Conservation (phyloP, 2,888 invertebrate species). For the Calliphora vomitoria region DNA sequence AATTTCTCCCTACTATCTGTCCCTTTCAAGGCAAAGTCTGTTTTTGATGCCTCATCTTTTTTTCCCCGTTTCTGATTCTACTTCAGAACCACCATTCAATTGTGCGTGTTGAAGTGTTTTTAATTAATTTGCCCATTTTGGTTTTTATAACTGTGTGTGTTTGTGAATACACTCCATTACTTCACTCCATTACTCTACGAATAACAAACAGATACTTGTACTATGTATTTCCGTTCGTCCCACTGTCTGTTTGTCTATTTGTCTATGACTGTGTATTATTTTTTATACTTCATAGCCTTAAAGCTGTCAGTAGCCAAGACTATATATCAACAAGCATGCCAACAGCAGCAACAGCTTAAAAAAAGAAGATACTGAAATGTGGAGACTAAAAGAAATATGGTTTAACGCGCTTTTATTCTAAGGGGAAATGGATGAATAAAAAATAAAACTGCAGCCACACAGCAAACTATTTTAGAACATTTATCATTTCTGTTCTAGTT, state of each 20-base stretch:
- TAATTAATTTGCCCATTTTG: conserved; percentile 50
- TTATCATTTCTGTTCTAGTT: neutral
- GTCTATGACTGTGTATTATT: neutral
- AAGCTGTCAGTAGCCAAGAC: conserved; percentile 57
- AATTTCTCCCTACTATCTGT: neutral
- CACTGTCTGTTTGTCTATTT: neutral
- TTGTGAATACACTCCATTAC: neutral
- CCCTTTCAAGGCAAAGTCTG: conserved; percentile 7
- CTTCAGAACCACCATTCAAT: conserved; percentile 26
- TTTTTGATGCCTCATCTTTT: neutral
- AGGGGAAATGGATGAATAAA: neutral
- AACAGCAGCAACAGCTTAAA: neutral
- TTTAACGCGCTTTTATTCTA: neutral
- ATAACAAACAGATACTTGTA: conserved; percentile 18
- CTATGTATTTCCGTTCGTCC: neutral
- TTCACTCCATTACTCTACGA: neutral
- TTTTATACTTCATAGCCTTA: conserved; percentile 21
- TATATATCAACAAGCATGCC: conserved; percentile 21
- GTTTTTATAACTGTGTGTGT: neutral
- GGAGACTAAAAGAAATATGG: neutral
- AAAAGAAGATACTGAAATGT: neutral
- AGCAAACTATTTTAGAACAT: neutral
- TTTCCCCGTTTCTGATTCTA: neutral
- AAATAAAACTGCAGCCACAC: neutral
- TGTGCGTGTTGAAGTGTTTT: conserved; percentile 60